Percentiles rank a stretch among this genome's conserved stretches.
Conservation (phyloP, 2,113 vertebrate genomes). For the Mastomys coucha region DNA sequence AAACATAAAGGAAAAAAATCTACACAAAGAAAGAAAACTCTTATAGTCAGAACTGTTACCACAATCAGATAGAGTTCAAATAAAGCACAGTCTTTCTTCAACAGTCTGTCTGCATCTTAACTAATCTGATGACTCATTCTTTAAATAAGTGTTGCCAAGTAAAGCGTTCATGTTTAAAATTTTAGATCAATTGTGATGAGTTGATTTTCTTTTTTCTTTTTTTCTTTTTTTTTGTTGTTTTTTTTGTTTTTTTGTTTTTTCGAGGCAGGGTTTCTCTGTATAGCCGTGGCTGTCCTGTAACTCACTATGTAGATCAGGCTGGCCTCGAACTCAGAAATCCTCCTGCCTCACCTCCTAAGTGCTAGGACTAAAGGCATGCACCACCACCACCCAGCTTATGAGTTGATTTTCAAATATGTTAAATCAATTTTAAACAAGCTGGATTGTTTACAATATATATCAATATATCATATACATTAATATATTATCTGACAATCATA, state of each 20-base stretch:
- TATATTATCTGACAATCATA: not conserved
- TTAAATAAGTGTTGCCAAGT: not conserved
- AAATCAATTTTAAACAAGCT: not conserved
- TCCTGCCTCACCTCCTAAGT: too few relatives aligned
- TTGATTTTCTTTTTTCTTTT: too few relatives aligned
- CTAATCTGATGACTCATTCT: constrained; percentile 1
- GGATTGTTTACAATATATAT: not conserved
- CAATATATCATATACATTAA: not conserved
- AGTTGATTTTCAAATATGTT: not conserved
- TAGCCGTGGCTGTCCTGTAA: too few relatives aligned
- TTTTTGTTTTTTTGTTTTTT: too few relatives aligned
- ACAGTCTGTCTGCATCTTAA: not conserved
- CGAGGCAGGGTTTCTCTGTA: too few relatives aligned
- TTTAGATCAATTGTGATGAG: not conserved
- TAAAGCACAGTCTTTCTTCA: not conserved
- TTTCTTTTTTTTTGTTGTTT: too few relatives aligned
- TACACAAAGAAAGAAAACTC: not conserved
- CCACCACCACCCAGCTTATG: too few relatives aligned
- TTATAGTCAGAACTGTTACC: not conserved
- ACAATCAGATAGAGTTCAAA: not conserved
- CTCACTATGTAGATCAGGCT: too few relatives aligned
- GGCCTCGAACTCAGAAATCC: too few relatives aligned
- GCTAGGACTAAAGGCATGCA: too few relatives aligned
- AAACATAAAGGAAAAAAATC: not conserved
- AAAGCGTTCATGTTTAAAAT: not conserved